These are phyloP conservation scores for Brachylomia viminalis DNA, from an alignment of 2,888 invertebrate genomes.

Conservation along the genomic window DNA sequence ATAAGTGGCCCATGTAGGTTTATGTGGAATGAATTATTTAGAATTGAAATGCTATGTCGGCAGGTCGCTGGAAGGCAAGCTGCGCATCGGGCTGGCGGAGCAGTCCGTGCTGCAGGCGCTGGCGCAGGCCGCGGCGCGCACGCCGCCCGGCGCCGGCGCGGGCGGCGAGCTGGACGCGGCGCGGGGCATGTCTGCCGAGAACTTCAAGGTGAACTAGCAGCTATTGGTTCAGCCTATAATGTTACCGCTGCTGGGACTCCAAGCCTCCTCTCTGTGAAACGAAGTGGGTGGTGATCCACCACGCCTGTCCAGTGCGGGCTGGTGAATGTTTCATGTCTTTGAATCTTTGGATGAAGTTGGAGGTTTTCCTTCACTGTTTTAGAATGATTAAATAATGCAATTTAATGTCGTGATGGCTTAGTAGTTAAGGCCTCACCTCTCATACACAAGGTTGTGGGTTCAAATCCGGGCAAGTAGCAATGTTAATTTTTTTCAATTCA, in stretches of 20 bases:
- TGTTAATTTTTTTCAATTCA: too few species aligned
- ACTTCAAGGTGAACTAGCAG: conserved; percentile 91
- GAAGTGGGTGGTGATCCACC: background rate
- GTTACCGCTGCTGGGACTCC: background rate
- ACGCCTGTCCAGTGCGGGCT: background rate
- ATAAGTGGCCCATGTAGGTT: too few species aligned
- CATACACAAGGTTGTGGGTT: too few species aligned
- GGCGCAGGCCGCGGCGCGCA: conserved; percentile 95
- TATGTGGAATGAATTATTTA: too few species aligned
- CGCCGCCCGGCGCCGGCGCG: conserved; percentile 92
- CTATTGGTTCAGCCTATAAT: background rate
- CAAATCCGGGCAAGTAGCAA: too few species aligned
- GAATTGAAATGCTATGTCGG: too few species aligned
- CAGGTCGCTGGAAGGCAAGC: conserved; percentile 97
- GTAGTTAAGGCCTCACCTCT: too few species aligned
- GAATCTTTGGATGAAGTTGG: background rate
- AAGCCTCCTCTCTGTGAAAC: background rate
- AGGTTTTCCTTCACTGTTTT: background rate
- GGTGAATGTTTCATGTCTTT: background rate
- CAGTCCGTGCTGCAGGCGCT: conserved; percentile 98
- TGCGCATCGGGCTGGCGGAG: conserved; percentile 99
- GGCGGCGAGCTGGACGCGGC: conserved; percentile 92
- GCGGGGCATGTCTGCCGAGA: conserved; percentile 91
- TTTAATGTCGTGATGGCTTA: too few species aligned
- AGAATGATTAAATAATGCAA: too few species aligned